Evolutionary conservation across 2,888 invertebrate genomes (phyloP), one percentile per base, ranked within the genome.

Genomic region (Julus scanicus): DNA sequence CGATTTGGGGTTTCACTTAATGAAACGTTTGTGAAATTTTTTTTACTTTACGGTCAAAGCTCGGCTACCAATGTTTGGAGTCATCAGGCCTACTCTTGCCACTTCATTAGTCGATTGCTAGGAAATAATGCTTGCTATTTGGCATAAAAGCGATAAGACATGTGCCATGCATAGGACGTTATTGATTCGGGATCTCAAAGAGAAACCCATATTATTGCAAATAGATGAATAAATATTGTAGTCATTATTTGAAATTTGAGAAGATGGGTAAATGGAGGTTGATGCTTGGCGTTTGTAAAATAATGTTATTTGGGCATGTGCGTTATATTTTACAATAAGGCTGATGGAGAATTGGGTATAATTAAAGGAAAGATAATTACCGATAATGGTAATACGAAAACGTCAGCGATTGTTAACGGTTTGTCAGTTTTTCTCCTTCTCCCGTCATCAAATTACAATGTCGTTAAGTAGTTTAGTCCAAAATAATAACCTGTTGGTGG

Each of bases 381-480:
- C 71, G 9, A 29, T 71, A 71, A 80, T 37, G 80, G 37, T 80
- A 39, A 37, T 71, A 8, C 5, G 20, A 20, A 29, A 71, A 71
- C 3, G 29, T 20, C 71, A 20, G 80, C 37, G 80, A 80, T 37
- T 80, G 80, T 80, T 80, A 80, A 80, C 80, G 80, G 80, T 80
- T 80, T 3, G 80, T 80, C 80, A 80, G 80, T 80, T 80, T 80
- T 80, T 80, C 80, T 80, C 80, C 80, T 80, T 80, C 80, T 80
- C 80, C 37, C 37, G 11, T 80, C 80, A 80, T 71, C 29, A 71
- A 71, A 71, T 71, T 85, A 85, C 85, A 48, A 85, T 49, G 49
- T 85, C 86, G 86, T 85, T 85, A 85, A 85, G 86, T 85, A 85
- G 86, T 29, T 85, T 48, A 49, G 49, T 48, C 29, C 13, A 44